These are phyloP conservation scores for Leguminivora glycinivorella DNA, from an alignment of 1,140 invertebrate species.

Conservation along the genomic window DNA sequence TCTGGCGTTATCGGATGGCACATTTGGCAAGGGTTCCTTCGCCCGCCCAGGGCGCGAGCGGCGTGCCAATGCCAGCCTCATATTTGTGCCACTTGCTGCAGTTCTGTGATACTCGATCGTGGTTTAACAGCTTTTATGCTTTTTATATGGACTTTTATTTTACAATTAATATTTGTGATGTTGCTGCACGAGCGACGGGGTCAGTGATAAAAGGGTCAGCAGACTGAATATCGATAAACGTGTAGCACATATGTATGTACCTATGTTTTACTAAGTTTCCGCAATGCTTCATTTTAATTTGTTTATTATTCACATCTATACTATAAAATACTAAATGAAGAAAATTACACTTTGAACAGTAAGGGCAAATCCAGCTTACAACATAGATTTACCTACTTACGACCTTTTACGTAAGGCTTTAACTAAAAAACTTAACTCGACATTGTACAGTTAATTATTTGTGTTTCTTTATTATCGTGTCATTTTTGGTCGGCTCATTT, in stretches of 20 bases:
- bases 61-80: slow-evolving; percentile 72
- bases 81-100: slow-evolving; percentile 59
- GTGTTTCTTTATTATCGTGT: too few relatives aligned
- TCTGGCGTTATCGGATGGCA: slow-evolving; percentile 73
- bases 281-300: not conserved
- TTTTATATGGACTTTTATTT: slow-evolving; percentile 47
- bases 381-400: too few relatives aligned
- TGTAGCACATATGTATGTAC: not conserved
- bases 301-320: too few relatives aligned
- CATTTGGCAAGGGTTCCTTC: slow-evolving; percentile 68
- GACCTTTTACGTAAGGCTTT: too few relatives aligned
- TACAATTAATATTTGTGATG: not conserved
- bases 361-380: too few relatives aligned
- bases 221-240: not conserved
- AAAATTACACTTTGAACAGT: too few relatives aligned
- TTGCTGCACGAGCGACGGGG: not conserved
- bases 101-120: slow-evolving; percentile 42
- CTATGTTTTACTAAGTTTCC: not conserved
- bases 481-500: too few relatives aligned
- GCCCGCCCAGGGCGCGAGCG: slow-evolving; percentile 51
- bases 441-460: too few relatives aligned
- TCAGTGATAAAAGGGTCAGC: slow-evolving; percentile 10
- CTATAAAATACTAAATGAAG: too few relatives aligned
- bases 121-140: slow-evolving; percentile 56
- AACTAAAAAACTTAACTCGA: too few relatives aligned